Evolutionary conservation across 1,140 invertebrate species (phyloP), one percentile per base, ranked within the genome.

Genomic region (Maconellicoccus hirsutus): DNA sequence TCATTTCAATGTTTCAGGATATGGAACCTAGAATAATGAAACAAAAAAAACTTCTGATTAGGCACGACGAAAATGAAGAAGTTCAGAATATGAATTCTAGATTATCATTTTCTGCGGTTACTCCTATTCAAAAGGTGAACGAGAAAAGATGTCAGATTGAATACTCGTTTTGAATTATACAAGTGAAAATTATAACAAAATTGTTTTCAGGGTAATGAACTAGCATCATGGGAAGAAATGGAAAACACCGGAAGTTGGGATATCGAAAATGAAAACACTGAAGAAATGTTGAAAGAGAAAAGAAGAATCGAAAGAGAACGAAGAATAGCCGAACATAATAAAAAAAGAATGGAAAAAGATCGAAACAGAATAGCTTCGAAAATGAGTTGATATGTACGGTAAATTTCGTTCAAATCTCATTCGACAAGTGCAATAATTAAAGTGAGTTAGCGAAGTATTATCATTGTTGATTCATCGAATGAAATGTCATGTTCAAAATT

Each of bases 311-410:
- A 66, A 23, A 2, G 61, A 23, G 61, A 66, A 23, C 2, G 21
- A 66, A 66, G 25, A 66, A 4, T 23, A 26, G 61, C 25, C 10
- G 61, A 66, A 23, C 22, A 66, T 66, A 66, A 23, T 12, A 66
- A 66, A 66, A 66, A 66, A 66, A 10, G 61, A 66, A 66, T 66
- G 22, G 61, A 66, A 25, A 66, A 66, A 25, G 61, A 66, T 66
- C 3, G 21, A 16, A 66, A 66, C 22, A 23, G 61, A 8, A 66
- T 66, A 19, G 61, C 61, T 25, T 23, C 61, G 61, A 66, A 66
- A 66, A 66, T 66, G 4, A 66, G 61, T 66, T 66, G 61, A 66
- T 52, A 8, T 52, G 29, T 33, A 33, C 29, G 29, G 12, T n/a
- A n/a, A n/a, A n/a, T n/a, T n/a, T n/a, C n/a, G n/a, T n/a, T n/a